A percentile compares a stretch with the other conserved stretches of the same genome.
phyloP scores from a whole-genome alignment of 2,113 vertebrate genomes.

The Neopipo cinnamomea region DNA sequence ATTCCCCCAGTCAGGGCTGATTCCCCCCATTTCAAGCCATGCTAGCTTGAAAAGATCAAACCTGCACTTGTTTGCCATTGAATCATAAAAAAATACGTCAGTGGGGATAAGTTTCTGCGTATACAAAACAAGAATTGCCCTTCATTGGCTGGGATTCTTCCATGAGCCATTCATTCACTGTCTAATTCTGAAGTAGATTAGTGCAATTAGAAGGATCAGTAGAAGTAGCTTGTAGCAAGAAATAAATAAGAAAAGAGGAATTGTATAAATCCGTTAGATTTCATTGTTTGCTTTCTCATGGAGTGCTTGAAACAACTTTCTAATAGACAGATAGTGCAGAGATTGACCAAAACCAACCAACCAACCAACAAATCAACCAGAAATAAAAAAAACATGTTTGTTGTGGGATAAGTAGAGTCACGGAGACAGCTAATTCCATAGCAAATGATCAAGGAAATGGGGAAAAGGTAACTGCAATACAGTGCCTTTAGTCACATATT shows the following conservation, averaged over 20 bases:
- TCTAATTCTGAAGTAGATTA: background rate
- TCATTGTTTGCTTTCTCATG: background rate
- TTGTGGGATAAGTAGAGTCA: background rate
- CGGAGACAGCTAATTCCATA: background rate
- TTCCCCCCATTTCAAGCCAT: background rate
- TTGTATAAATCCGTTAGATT: background rate
- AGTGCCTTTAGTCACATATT: background rate
- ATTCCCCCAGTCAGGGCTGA: background rate
- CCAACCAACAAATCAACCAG: background rate
- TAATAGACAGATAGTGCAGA: background rate
- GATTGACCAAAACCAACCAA: no score
- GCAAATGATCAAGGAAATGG: background rate
- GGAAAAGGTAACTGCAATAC: background rate
- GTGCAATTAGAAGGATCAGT: background rate
- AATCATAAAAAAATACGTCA: background rate
- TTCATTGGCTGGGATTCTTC: background rate
- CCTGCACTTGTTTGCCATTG: background rate
- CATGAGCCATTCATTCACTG: background rate
- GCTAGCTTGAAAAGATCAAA: background rate
- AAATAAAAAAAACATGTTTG: background rate
- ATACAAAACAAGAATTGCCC: background rate
- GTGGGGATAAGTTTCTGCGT: background rate
- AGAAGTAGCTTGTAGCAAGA: background rate
- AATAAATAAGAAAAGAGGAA: background rate
- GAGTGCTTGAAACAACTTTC: background rate